Conservation (phyloP, 2,113 vertebrate genomes). For the Oceanites oceanicus region DNA sequence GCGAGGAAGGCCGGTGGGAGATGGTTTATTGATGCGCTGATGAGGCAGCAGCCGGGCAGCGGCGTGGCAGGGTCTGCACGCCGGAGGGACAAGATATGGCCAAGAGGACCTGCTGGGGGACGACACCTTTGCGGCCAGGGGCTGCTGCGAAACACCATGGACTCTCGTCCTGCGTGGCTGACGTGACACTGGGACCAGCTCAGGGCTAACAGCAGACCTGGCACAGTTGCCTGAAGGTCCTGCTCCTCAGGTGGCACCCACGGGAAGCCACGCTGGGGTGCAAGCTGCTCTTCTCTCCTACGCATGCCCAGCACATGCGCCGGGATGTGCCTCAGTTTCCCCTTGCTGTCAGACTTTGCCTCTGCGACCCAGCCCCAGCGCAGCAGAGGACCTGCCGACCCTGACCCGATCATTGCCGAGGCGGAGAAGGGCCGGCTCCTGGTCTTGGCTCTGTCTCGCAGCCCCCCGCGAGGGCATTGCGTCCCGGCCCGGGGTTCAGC, state of each 20-base stretch:
- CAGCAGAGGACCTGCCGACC: neutral
- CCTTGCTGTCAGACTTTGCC: neutral
- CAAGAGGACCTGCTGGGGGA: neutral
- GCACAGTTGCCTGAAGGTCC: neutral
- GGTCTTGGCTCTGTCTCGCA: neutral
- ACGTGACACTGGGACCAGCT: rapidly evolving
- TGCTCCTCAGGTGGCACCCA: neutral
- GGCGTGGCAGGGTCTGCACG: rapidly evolving
- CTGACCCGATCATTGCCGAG: neutral
- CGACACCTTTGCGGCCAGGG: neutral
- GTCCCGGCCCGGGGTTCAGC: rapidly evolving
- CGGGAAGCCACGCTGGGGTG: rapidly evolving
- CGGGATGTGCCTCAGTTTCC: neutral
- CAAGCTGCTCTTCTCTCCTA: neutral
- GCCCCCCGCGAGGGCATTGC: rapidly evolving
- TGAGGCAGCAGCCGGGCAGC: neutral
- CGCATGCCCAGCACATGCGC: rapidly evolving
- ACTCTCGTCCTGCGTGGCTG: neutral
- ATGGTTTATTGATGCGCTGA: neutral
- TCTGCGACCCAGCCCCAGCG: neutral
- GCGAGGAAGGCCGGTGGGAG: neutral
- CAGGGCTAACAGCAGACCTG: neutral
- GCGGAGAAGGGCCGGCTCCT: neutral
- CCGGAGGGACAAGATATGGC: neutral
- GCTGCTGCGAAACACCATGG: neutral